Conservation (phyloP, 2,113 vertebrate species). For the Gadus chalcogrammus region DNA sequence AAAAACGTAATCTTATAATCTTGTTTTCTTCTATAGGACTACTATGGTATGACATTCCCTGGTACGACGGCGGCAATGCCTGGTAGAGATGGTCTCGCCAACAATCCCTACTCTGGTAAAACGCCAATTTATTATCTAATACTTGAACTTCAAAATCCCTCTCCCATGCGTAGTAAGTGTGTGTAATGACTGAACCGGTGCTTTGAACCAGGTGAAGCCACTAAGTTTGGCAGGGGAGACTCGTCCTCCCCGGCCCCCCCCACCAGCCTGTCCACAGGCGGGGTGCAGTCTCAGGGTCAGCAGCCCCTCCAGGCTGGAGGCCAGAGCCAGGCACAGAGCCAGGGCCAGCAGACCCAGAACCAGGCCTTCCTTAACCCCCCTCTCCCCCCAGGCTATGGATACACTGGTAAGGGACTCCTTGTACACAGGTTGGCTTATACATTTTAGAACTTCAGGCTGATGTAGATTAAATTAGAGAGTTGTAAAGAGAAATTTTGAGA, state of each 20-base stretch:
- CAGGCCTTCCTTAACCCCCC: slow-evolving; percentile 90
- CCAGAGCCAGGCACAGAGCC: slow-evolving; percentile 80
- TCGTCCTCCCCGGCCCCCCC: slow-evolving; percentile 89
- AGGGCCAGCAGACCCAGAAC: slow-evolving; percentile 84
- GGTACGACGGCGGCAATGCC: slow-evolving; percentile 84
- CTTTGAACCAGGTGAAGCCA: slow-evolving; percentile 80
- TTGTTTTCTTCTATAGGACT: slow-evolving; percentile 76
- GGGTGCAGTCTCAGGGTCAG: slow-evolving; percentile 81
- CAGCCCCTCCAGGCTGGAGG: slow-evolving; percentile 61
- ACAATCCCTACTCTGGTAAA: slow-evolving; percentile 90
- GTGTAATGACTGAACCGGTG: too few species aligned
- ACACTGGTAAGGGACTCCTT: slow-evolving; percentile 73
- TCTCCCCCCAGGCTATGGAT: slow-evolving; percentile 93
- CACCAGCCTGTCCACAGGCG: slow-evolving; percentile 81
- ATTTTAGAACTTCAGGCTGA: background rate
- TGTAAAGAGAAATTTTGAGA: too few species aligned
- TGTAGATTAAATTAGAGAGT: background rate
- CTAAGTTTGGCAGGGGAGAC: slow-evolving; percentile 92
- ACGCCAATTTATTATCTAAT: too few species aligned
- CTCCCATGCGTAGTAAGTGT: too few species aligned
- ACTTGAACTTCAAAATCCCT: too few species aligned
- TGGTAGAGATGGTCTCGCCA: slow-evolving; percentile 88
- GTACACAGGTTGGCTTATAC: background rate
- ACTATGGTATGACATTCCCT: slow-evolving; percentile 96
- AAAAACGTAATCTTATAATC: background rate